phyloP scores from a whole-genome alignment of 2,797 vertebrate genomes.

The Benthosema pterotum region DNA sequence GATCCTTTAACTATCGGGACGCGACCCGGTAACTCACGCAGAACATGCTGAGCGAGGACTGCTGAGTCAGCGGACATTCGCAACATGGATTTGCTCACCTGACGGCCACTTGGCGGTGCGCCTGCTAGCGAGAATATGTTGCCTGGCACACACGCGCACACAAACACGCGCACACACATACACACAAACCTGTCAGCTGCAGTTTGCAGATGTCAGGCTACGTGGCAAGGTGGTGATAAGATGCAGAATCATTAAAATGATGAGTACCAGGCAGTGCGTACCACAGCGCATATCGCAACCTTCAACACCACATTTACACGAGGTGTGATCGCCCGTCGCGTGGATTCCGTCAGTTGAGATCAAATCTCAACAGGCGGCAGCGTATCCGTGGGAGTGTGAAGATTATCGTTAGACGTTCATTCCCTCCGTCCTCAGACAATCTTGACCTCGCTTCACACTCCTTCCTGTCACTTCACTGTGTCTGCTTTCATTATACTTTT shows the following conservation, averaged over 20 bases:
- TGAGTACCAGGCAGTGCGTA: slow-evolving; percentile 8
- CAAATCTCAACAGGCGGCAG: no score
- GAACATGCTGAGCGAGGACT: no score
- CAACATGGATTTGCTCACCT: no score
- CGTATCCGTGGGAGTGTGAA: neutral
- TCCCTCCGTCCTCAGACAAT: neutral
- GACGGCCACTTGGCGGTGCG: no score
- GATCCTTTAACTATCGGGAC: no score
- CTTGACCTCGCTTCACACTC: neutral
- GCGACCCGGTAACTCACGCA: no score
- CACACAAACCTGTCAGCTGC: neutral
- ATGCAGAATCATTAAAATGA: slow-evolving; percentile 58
- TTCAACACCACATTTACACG: neutral
- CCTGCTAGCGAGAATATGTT: no score
- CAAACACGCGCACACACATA: slow-evolving; percentile 14
- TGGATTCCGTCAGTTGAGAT: no score
- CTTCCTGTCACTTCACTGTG: neutral
- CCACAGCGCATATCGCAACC: neutral
- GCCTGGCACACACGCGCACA: neutral
- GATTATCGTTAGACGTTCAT: neutral
- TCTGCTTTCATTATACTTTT: no score
- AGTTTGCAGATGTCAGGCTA: slow-evolving; percentile 1
- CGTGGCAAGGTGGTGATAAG: slow-evolving; percentile 16
- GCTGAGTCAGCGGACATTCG: no score
- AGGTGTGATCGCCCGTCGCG: neutral